Conservation (phyloP, 2,113 vertebrate genomes). For the Ploceus nigricollis region DNA sequence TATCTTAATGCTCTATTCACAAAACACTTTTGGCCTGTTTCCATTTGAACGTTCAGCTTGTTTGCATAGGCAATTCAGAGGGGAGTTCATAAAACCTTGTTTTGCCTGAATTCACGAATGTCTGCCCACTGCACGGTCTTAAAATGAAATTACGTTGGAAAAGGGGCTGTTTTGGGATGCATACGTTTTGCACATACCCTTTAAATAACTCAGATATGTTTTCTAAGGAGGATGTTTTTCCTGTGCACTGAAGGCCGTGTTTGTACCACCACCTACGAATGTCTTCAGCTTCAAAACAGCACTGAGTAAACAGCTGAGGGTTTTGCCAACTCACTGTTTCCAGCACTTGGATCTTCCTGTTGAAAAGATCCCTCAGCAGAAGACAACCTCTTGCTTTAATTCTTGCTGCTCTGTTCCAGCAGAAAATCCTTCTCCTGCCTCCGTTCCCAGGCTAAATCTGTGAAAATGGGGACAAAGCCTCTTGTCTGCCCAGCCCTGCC, state of each 20-base stretch:
- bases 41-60: not conserved
- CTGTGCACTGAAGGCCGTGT: not conserved
- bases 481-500: not conserved
- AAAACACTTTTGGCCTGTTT: constrained; percentile 26
- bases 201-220: not conserved
- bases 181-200: not conserved
- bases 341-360: not conserved
- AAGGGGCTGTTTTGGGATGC: not conserved
- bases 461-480: not conserved
- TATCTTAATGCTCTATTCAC: constrained; percentile 30
- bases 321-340: not conserved
- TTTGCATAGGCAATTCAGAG: constrained; percentile 6
- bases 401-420: not conserved
- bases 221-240: not conserved
- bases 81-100: constrained; percentile 13
- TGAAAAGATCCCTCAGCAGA: not conserved
- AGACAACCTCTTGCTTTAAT: not conserved
- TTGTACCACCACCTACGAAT: not conserved
- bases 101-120: not conserved
- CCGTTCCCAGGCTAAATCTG: not conserved
- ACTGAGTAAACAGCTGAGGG: not conserved
- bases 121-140: not conserved
- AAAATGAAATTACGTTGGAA: not conserved
- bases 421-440: not conserved
- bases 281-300: not conserved